Evolutionary conservation across 2,797 vertebrate genomes (phyloP).

Genomic region (Sebastiscus albofasciatus): DNA sequence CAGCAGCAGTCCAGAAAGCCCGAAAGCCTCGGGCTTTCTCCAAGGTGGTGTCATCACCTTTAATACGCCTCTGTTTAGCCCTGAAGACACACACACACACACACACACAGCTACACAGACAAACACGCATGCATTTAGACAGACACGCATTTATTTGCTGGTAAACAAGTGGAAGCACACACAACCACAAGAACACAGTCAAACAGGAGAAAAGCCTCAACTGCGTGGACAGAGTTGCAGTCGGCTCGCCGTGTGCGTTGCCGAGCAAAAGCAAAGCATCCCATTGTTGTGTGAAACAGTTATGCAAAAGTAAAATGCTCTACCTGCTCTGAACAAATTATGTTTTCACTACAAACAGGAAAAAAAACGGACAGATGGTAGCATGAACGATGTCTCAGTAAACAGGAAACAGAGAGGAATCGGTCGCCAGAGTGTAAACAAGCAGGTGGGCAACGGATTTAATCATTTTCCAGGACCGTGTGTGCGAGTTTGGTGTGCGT

Average conservation of each 20-base stretch:
- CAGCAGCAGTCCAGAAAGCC: neutral
- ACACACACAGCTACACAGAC: neutral
- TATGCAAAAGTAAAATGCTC: neutral
- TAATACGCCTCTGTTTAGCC: neutral
- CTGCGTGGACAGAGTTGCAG: neutral
- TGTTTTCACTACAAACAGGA: constrained; percentile 29
- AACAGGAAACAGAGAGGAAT: constrained; percentile 42
- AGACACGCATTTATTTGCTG: neutral
- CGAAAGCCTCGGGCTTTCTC: neutral
- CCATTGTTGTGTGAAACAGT: constrained; percentile 12
- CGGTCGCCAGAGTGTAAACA: constrained; percentile 54
- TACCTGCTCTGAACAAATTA: constrained; percentile 31
- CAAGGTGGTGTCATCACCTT: constrained; percentile 7
- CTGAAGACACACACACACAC: neutral
- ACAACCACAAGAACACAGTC: neutral
- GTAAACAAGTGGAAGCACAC: neutral
- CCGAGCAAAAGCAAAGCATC: neutral
- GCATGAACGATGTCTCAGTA: constrained; percentile 38
- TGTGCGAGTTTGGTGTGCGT: neutral
- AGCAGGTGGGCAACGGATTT: constrained; percentile 55
- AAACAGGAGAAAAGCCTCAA: neutral
- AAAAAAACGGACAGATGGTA: constrained; percentile 43
- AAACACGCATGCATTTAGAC: neutral
- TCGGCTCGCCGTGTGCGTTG: neutral
- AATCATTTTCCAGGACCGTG: constrained; percentile 38